Evolutionary conservation across 2,797 vertebrate genomes (phyloP), one percentile per base, ranked within the genome.

Genomic region (Labroides dimidiatus): DNA sequence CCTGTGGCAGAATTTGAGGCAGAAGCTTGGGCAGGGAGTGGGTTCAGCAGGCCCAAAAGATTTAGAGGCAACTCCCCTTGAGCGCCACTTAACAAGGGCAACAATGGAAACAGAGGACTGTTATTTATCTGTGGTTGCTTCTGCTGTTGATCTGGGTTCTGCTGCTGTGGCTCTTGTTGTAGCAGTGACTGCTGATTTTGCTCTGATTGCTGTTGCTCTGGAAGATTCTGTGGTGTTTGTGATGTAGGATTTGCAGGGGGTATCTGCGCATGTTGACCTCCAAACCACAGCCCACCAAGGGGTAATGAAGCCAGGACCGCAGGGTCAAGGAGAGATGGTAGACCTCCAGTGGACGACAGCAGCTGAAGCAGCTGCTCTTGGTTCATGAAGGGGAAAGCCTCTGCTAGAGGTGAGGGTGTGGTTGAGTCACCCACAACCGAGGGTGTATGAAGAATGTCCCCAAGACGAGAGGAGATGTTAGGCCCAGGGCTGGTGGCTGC

Each of bases 311-410:
- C 91, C 65, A 95, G 75, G 58, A 94, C 87, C 24, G 94, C 52
- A 11, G 94, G 94, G 78, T 93, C 92, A 85, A 94, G 90, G 75
- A 92, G 93, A 65, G 92, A 94, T 64, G 91, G 95, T 77, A 94
- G 81, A 36, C 93, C 93, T 39, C 93, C 90, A 53, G 89, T 93
- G 59, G 94, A 91, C 15, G 94, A 94, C 41, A 95, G 86, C 44
- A 97, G 92, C 60, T 96, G 95, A 72, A 97, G 94, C 50, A 95
- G 93, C 88, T 96, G 96, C 73, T 97, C 96, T 70, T 96, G 96
- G 73, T 93, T 95, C 90, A 96, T 95, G 84, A 96, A 96, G n/a
- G 96, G 94, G 80, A 96, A 96, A 24, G 95, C 94, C 73, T 96
- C 94, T 2, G 94, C 94, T 69, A 95, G 78, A 61, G 91, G 92